These are phyloP conservation scores for Nyctereutes procyonoides DNA, from an alignment of 2,113 vertebrate species.

Conservation along the genomic window DNA sequence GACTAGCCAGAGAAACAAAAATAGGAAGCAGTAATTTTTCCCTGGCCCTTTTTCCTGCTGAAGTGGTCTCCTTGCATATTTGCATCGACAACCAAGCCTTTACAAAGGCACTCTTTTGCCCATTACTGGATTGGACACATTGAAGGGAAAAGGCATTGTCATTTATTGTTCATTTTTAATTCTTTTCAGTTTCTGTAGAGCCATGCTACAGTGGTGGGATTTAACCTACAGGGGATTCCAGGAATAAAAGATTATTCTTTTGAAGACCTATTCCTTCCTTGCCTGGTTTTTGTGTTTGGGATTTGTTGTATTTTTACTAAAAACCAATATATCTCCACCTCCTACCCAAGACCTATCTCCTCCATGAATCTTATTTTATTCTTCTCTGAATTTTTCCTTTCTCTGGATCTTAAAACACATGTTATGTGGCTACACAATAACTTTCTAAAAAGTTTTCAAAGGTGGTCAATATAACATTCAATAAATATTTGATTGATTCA, in stretches of 20 bases:
- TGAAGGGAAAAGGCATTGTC: not conserved
- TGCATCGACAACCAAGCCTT: not conserved
- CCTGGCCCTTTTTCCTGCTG: not conserved
- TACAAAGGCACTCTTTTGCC: not conserved
- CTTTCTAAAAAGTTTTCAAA: not conserved
- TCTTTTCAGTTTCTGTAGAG: not conserved
- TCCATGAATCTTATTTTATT: not conserved
- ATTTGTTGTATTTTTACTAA: slow-evolving; percentile 12
- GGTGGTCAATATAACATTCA: not conserved
- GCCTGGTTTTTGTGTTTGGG: not conserved
- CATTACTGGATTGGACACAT: not conserved
- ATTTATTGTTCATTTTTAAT: not conserved
- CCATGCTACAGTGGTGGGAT: not conserved
- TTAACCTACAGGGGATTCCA: not conserved
- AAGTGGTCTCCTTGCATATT: not conserved
- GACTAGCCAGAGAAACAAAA: slow-evolving; percentile 22
- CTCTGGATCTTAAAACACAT: not conserved
- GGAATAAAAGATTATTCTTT: slow-evolving; percentile 22
- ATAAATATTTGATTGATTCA: slow-evolving; percentile 31
- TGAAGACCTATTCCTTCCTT: not conserved
- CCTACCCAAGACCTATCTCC: not conserved
- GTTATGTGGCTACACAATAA: not conserved
- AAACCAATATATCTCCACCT: not conserved
- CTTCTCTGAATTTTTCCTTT: slow-evolving; percentile 41
- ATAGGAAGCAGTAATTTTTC: not conserved